These are phyloP conservation scores for Amphiprion percula DNA, from an alignment of 2,113 vertebrate species.

Conservation along the genomic window DNA sequence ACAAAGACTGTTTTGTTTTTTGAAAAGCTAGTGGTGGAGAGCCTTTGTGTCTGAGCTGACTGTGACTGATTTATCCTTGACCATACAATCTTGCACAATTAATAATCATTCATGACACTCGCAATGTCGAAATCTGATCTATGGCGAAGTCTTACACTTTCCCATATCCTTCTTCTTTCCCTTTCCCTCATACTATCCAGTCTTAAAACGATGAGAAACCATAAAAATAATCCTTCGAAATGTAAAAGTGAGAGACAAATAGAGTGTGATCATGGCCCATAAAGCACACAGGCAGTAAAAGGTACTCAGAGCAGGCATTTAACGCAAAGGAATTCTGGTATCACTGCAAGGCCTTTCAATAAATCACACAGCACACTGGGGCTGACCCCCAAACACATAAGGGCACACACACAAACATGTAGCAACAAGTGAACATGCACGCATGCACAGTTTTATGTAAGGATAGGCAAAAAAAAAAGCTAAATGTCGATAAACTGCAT, in stretches of 20 bases:
- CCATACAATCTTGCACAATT: neutral
- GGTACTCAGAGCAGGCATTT: conserved; percentile 75
- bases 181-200: conserved; percentile 24
- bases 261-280: conserved; percentile 73
- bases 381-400: conserved; percentile 51
- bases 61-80: neutral
- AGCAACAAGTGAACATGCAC: conserved; percentile 19
- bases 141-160: neutral
- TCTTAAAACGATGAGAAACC: conserved; percentile 58
- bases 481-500: conserved; percentile 27
- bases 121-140: no score
- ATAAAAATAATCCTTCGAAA: conserved; percentile 64
- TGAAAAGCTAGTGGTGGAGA: neutral
- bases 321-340: conserved; percentile 80
- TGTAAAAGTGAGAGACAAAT: conserved; percentile 59
- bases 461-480: conserved; percentile 23
- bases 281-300: conserved; percentile 75
- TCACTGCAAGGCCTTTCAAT: conserved; percentile 72
- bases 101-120: no score
- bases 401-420: conserved; percentile 43
- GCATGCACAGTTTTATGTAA: neutral
- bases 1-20: neutral
- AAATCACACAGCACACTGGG: conserved; percentile 71
- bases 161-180: neutral
- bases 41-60: no score